Base-by-base conservation (phyloP, 2,888 invertebrate genomes). In the Cosmia trapezina region DNA sequence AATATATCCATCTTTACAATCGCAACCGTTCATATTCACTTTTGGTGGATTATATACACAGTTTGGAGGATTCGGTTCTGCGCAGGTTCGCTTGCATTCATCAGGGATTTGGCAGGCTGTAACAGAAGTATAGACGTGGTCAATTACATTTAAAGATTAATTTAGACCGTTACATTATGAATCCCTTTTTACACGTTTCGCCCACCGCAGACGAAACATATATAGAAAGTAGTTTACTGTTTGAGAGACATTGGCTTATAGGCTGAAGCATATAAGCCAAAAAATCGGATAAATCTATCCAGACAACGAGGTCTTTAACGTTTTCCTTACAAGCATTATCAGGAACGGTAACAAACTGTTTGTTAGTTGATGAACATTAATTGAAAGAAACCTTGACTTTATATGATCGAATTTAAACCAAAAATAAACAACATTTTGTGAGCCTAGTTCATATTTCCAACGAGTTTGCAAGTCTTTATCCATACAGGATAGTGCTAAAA, bases 1-100 rank as follows among this genome's bases (percentile, higher is more conserved):
- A n/a, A 85, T 64, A 28, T 60, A 79, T 4, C 85, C 85, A 7
- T 76, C 61, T 64, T 66, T 78, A 59, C 85, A 85, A n/a, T 80
- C 75, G 49, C 85, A 83, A 0, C 83, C 85, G 1, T 85, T 37
- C 4, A 28, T 69, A 22, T 85, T 85, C 2, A 33, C 37, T 33
- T 70, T 28, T 6, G 85, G 75, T 59, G 76, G 82, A 53, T 57
- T 19, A 37, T 83, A 80, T 2, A 4, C 53, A 54, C 85, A 85
- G 28, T 73, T 51, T 2, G 57, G 60, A 9, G 85, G 85, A 37
- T 82, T 82, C 0, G 85, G 85, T 0, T 12, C 7, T 6, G 28
- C 67, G 17, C 85, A 85, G 9, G 85, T 85, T 9, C 80, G 64
- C 22, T 65, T 75, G 8, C 83, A 85, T 28, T 75, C 7, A 17